Conservation (phyloP, 2,113 vertebrate species). For the Centrocercus urophasianus region DNA sequence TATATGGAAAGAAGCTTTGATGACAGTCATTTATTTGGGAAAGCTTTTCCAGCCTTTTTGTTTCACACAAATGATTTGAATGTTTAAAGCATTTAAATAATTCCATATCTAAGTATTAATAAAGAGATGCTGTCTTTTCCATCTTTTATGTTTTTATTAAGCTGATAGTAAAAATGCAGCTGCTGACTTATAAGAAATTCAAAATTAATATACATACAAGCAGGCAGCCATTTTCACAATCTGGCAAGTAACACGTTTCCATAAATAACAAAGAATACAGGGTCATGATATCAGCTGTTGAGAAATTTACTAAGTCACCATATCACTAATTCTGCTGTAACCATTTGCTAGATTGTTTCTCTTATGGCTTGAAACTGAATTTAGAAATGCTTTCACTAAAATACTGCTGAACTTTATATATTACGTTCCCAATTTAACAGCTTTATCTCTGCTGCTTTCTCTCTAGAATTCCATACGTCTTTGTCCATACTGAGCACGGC, state of each 20-base stretch:
- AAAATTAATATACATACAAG: conserved; percentile 8
- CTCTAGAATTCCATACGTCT: background rate
- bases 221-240: conserved; percentile 17
- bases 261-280: conserved; percentile 50
- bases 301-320: conserved; percentile 20
- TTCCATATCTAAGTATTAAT: background rate
- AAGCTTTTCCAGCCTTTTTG: conserved; percentile 32
- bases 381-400: background rate
- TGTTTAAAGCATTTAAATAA: conserved; percentile 12
- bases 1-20: conserved; percentile 49
- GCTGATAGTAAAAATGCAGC: background rate
- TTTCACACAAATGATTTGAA: background rate
- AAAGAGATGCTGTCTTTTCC: background rate
- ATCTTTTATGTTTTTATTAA: background rate
- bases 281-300: conserved; percentile 10
- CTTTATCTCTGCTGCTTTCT: background rate
- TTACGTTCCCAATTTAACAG: background rate
- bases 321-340: conserved; percentile 6
- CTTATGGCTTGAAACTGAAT: conserved; percentile 23
- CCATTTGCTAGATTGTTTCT: background rate
- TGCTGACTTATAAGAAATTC: conserved; percentile 7
- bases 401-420: conserved; percentile 4
- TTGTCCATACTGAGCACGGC: background rate
- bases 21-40: conserved; percentile 41
- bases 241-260: conserved; percentile 33